Base-by-base conservation (phyloP, 2,888 invertebrate species). In the Nomada flava region DNA sequence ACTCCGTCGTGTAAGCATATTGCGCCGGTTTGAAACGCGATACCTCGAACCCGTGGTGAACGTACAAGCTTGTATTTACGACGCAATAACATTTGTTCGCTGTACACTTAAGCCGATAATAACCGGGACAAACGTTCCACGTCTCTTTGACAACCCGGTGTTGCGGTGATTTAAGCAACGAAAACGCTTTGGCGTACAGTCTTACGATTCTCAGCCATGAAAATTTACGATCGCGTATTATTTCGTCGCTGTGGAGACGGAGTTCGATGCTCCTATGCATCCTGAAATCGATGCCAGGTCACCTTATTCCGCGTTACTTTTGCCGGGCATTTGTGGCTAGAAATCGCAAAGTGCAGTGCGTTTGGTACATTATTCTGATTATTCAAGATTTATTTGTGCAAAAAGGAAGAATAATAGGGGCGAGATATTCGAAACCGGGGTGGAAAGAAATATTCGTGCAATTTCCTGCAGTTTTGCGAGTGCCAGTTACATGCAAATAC, bases 101-200 rank as follows among this genome's bases (percentile, higher is more conserved):
- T 77, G 81, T 87, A 85, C 79, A 76, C 80, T 86, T 23, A 87
- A 82, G 83, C 81, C 77, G 87, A 87, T 87, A 87, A 87, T 87
- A 87, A 87, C 81, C 85, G 72, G 83, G 76, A 85, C 86, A 75
- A 86, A 77, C 78, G 84, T 67, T 63, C 52, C 68, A 59, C 29
- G 57, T 44, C 63, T 63, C 70, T 76, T 77, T 83, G 83, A 84
- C 83, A 75, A 74, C 64, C 62, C 42, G 81, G 73, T 60, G 78
- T 73, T 62, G 74, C 79, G 65, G 71, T 86, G 79, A 86, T 86
- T 86, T 86, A 86, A 82, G 55, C 73, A 69, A 78, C 47, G 57
- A 65, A 74, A 83, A 86, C 81, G 63, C 52, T 65, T 72, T 57
- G 60, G 68, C 18, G 69, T 44, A 23, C 59, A 29, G 57, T 74